A percentile compares a stretch with the other conserved stretches of the same genome.
Conservation (phyloP, 2,113 vertebrate genomes). For the Otus sunia region DNA sequence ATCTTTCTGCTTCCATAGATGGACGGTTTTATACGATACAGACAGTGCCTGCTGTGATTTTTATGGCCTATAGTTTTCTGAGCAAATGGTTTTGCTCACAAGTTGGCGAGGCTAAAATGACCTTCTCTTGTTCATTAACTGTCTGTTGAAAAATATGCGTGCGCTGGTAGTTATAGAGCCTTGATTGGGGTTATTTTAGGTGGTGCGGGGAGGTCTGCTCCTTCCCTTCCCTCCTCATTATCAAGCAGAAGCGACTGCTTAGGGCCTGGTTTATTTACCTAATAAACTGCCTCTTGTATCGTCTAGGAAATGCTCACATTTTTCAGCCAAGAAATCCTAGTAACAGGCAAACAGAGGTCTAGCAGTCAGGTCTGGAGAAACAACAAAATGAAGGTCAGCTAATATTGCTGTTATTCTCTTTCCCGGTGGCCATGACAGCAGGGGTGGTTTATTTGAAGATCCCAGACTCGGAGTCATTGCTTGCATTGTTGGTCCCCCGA, state of each 20-base stretch:
- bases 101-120: neutral
- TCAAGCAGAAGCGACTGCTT: conserved; percentile 64
- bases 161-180: neutral
- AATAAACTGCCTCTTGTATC: conserved; percentile 84
- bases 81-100: conserved; percentile 15
- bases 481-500: conserved; percentile 85
- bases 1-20: neutral
- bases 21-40: neutral
- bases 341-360: conserved; percentile 87
- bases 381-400: conserved; percentile 94
- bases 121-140: conserved; percentile 56
- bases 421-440: conserved; percentile 97
- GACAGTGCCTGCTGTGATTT: conserved; percentile 25
- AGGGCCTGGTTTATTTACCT: conserved; percentile 84
- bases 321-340: conserved; percentile 88
- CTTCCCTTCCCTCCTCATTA: conserved; percentile 66
- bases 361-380: conserved; percentile 91
- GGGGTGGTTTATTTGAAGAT: conserved; percentile 98
- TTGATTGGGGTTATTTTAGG: conserved; percentile 29
- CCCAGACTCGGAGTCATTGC: conserved; percentile 94
- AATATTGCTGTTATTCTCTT: conserved; percentile 94
- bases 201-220: conserved; percentile 34
- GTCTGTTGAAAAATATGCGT: conserved; percentile 21
- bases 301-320: conserved; percentile 84
- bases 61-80: conserved; percentile 24